Base-by-base conservation (phyloP, 1,140 invertebrate genomes). In the Laodelphax striatellus region DNA sequence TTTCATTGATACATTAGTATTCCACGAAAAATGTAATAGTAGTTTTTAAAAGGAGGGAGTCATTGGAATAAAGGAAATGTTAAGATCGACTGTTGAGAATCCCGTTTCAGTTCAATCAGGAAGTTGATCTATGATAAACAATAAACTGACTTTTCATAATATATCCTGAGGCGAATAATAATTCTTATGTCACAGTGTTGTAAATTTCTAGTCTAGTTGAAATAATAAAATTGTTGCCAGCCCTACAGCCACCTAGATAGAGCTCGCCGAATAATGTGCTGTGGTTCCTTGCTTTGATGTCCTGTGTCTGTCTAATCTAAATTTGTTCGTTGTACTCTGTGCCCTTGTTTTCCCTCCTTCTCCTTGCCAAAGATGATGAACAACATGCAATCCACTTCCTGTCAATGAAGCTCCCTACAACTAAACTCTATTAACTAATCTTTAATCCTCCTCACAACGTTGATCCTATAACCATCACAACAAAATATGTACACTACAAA, bases 401-500 rank as follows among this genome's bases (percentile, higher is more conserved):
- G 8, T 8, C 16, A 50, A 17, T 11, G 1, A 17, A 50, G 16
- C 21, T 50, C 16, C 21, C 16, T 50, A 50, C 14, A 50, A 19
- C 16, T 50, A 50, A 19, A 50, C 16, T 50, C 16, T 50, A 50
- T 19, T 10, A 19, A 50, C 5, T 19, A 19, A 50, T 50, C 6
- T 50, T 19, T 13, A 50, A 19, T 50, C 46, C 46, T 50, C 43
- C 21, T 50, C 46, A 50, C 46, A 50, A 11, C 46, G 21, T 50
- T 17, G 21, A 50, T 50, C 46, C 46, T 50, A 38, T 28, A 28
- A 19, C 43, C 43, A 44, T 44, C 43, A 44, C 46, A 50, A 50
- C 16, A 50, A 19, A 50, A 50, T 50, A 50, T 50, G 46, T 50
- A 50, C 46, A 50, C 46, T 50, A 50, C 46, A 50, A 50, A 50